Evolutionary conservation across 1,140 invertebrate species (phyloP), one percentile per base, ranked within the genome.

Genomic region (Cotesia typhae): DNA sequence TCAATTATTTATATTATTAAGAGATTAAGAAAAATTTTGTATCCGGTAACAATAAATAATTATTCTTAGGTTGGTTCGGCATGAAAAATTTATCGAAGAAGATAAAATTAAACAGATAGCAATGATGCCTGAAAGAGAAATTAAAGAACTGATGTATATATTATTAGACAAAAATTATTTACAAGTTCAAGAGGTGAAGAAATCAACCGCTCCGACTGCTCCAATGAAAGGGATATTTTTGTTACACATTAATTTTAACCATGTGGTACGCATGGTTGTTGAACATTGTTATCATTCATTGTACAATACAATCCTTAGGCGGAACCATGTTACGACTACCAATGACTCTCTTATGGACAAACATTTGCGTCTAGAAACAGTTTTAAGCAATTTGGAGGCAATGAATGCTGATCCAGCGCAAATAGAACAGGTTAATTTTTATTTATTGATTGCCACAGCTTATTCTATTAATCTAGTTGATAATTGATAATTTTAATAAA

Each of bases 111-210:
- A 96, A 80, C 92, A 94, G 76, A 86, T 94, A 74, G 94, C 93
- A 0, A 96, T 97, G 95, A 91, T 97, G 75, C 93, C 94, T 1
- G 91, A 93, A 14, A 97, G 96, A 83, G 95, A 97, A 85, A 93
- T 93, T 0, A 97, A 96, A 82, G 90, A 92, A 61, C 80, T 95
- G 3, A 92, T 94, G 0, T 96, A 96, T 82, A 91, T 89, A 75
- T 85, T 98, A 69, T 85, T 95, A 41, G 91, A 94, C 83, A 92
- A 96, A 80, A 92, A 94, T 81, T 96, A 95, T 81, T 87, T 97
- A 12, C 89, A 91, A 71, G 86, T 92, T 37, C 90, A 94, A 85
- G 89, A 92, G 71, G 76, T 88, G 1, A 90, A 88, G 70, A 86
- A 87, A 38, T 73, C 82, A 0, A 85, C 86, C 20, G 80, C 83